Conservation (phyloP, 2,797 vertebrate genomes). For the Xenops minutus region DNA sequence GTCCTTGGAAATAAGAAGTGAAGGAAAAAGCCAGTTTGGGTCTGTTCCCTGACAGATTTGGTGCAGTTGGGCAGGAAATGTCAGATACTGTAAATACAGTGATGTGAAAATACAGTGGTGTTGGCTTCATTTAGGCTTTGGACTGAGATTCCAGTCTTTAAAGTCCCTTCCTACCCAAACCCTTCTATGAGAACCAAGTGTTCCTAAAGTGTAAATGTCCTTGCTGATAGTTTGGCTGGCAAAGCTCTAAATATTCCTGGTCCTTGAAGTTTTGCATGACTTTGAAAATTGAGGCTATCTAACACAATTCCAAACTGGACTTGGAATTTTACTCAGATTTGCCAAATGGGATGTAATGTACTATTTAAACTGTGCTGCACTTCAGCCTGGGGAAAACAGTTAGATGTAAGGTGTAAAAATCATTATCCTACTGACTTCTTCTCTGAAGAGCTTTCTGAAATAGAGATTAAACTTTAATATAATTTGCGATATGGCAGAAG, state of each 20-base stretch:
- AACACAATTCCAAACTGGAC: background rate
- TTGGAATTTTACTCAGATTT: background rate
- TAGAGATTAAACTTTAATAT: constrained; percentile 1
- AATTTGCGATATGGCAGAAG: background rate
- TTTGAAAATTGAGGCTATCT: background rate
- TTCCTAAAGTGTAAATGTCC: background rate
- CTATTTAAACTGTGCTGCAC: background rate
- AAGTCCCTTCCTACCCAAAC: background rate
- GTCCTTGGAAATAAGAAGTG: background rate
- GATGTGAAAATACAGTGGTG: background rate
- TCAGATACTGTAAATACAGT: background rate
- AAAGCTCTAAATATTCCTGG: background rate
- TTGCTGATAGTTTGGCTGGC: background rate
- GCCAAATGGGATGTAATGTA: background rate
- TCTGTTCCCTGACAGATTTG: background rate
- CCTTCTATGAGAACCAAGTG: background rate
- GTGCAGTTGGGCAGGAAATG: background rate
- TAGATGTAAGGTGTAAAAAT: constrained; percentile 10
- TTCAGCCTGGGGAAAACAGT: constrained; percentile 13
- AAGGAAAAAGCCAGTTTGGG: background rate
- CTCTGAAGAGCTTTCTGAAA: constrained; percentile 1
- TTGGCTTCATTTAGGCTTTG: background rate
- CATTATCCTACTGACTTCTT: background rate
- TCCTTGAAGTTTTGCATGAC: background rate
- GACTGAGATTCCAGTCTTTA: background rate